These are phyloP conservation scores for Microplitis manilae DNA, from an alignment of 2,888 invertebrate species.

Conservation along the genomic window DNA sequence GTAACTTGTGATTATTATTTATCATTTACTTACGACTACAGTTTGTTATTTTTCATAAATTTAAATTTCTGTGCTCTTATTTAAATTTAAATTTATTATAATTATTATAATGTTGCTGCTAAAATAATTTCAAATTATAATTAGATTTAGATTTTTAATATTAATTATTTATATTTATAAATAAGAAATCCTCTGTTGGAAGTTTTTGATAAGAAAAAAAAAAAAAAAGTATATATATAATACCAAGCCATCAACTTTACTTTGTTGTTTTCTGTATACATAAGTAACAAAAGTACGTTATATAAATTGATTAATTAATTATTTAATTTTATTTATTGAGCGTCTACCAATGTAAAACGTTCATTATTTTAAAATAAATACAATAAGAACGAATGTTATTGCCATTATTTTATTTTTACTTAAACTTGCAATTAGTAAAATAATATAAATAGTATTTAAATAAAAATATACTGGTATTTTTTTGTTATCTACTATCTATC, in stretches of 20 bases:
- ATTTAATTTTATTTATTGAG: not conserved
- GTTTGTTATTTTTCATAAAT: not conserved
- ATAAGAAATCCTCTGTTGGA: not conserved
- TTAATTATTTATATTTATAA: conserved; percentile 1
- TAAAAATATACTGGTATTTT: not conserved
- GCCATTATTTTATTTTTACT: not conserved
- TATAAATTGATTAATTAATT: too few relatives aligned
- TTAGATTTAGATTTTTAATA: not conserved
- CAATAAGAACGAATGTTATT: not conserved
- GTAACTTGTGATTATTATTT: not conserved
- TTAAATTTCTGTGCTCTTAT: not conserved
- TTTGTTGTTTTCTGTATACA: not conserved
- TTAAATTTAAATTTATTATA: not conserved
- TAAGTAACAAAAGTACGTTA: too few relatives aligned
- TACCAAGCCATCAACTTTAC: not conserved
- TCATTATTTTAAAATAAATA: not conserved
- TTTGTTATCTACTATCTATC: not conserved
- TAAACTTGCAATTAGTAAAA: not conserved
- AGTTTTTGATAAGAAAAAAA: not conserved
- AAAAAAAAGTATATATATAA: not conserved
- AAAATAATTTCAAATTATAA: not conserved
- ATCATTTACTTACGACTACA: not conserved
- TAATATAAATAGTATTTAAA: not conserved
- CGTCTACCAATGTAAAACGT: not conserved
- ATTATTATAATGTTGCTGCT: not conserved